Conservation (phyloP, 37 sponge, comb jelly and placozoan species). For the Theonella swinhoei region DNA sequence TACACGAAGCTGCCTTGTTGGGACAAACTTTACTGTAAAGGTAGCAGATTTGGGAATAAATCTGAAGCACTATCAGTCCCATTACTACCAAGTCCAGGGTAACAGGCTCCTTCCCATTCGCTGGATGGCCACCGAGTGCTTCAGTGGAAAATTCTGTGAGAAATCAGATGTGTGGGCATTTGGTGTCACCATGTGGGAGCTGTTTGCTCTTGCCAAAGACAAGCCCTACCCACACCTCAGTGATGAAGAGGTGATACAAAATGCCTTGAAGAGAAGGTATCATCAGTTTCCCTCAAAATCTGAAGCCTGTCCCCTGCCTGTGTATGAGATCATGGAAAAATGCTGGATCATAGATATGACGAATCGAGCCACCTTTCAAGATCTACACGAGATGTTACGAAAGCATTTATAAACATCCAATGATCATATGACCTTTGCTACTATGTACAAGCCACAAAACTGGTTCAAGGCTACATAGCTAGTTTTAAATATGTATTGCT, state of each 20-base stretch:
- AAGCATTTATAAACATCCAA: too few relatives aligned
- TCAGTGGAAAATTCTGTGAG: slow-evolving; percentile 65
- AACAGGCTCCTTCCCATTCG: slow-evolving; percentile 57
- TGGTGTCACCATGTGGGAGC: slow-evolving; percentile 76
- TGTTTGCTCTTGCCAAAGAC: slow-evolving; percentile 27
- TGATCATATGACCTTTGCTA: too few relatives aligned
- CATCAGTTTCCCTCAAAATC: slow-evolving; percentile 9
- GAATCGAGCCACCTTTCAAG: slow-evolving; percentile 53
- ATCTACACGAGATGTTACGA: too few relatives aligned
- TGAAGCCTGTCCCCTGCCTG: slow-evolving; percentile 35
- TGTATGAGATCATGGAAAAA: slow-evolving; percentile 56
- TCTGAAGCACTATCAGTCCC: slow-evolving; percentile 48
- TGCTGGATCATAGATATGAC: slow-evolving; percentile 63
- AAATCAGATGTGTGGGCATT: slow-evolving; percentile 76
- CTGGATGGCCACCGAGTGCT: slow-evolving; percentile 79
- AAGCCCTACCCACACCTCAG: slow-evolving; percentile 39
- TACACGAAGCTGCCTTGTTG: slow-evolving; percentile 72
- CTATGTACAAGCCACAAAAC: too few relatives aligned
- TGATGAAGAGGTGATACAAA: slow-evolving; percentile 39
- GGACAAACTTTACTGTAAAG: slow-evolving; percentile 52
- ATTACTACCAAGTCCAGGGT: slow-evolving; percentile 60
- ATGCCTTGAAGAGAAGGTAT: slow-evolving; percentile 46
- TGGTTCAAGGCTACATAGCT: too few relatives aligned
- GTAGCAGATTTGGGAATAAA: slow-evolving; percentile 75
- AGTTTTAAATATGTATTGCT: too few relatives aligned